Conservation (phyloP, 2,797 vertebrate genomes). For the Cryptoprocta ferox region DNA sequence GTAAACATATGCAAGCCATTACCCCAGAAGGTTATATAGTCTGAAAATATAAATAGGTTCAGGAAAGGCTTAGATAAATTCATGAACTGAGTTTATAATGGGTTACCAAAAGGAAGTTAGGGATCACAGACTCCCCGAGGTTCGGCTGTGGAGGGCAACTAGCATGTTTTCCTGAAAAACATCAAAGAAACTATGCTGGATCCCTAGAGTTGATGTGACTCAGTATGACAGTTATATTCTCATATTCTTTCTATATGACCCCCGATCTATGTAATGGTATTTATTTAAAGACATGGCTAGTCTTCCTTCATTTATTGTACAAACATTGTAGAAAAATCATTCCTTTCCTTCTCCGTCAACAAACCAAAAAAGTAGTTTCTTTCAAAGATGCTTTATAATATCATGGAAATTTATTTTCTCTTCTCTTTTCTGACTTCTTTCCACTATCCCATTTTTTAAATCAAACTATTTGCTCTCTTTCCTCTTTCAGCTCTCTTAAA, state of each 20-base stretch:
- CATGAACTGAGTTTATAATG: slow-evolving; percentile 78
- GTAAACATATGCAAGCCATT: slow-evolving; percentile 84
- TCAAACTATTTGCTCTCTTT: not conserved
- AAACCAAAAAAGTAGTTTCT: slow-evolving; percentile 2
- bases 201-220: slow-evolving; percentile 45
- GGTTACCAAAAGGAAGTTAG: slow-evolving; percentile 76
- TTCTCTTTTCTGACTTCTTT: slow-evolving; percentile 31
- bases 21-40: slow-evolving; percentile 71
- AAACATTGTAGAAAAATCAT: slow-evolving; percentile 21
- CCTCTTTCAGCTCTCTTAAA: slow-evolving; percentile 16
- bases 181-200: slow-evolving; percentile 67
- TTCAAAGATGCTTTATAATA: not conserved
- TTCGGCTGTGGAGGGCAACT: slow-evolving; percentile 62
- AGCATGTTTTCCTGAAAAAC: slow-evolving; percentile 76
- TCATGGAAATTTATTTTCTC: slow-evolving; percentile 21
- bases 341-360: not conserved
- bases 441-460: not conserved
- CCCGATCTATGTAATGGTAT: not conserved
- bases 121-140: slow-evolving; percentile 75
- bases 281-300: slow-evolving; percentile 6
- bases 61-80: slow-evolving; percentile 81
- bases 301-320: slow-evolving; percentile 38
- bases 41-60: slow-evolving; percentile 81
- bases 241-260: slow-evolving; percentile 22
- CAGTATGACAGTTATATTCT: slow-evolving; percentile 60